phyloP scores from a whole-genome alignment of 2,113 vertebrate species.

The Pipa parva region DNA sequence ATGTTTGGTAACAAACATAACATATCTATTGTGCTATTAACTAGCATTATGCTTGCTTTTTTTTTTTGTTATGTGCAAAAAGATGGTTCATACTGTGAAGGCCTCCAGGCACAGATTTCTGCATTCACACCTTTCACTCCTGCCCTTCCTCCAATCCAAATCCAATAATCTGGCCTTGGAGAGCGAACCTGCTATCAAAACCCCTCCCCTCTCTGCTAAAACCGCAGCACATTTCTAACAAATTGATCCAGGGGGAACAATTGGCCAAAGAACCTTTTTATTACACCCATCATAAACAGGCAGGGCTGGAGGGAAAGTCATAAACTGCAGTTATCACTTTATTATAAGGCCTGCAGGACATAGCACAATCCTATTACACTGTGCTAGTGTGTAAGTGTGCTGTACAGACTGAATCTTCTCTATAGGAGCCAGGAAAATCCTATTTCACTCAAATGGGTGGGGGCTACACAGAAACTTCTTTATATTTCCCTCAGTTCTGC shows the following conservation, averaged over 20 bases:
- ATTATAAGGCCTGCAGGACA: constrained; percentile 42
- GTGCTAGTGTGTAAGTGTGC: constrained; percentile 16
- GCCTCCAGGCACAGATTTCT: constrained; percentile 15
- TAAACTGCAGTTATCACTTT: constrained; percentile 43
- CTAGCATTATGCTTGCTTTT: neutral
- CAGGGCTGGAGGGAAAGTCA: constrained; percentile 54
- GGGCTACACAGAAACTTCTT: neutral
- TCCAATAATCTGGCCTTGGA: constrained; percentile 12
- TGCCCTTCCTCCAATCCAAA: neutral
- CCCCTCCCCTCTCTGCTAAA: constrained; percentile 39
- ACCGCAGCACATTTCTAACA: constrained; percentile 52
- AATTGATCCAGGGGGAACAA: constrained; percentile 60
- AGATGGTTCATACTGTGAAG: neutral
- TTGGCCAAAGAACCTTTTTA: constrained; percentile 66
- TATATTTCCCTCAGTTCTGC: neutral
- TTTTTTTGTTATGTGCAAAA: neutral
- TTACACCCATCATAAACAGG: constrained; percentile 60
- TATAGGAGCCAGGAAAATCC: rapidly evolving
- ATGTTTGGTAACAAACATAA: neutral
- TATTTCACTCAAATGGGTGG: neutral
- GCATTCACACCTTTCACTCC: neutral
- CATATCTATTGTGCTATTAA: neutral
- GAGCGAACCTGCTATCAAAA: constrained; percentile 21
- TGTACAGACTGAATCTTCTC: neutral
- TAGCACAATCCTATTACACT: constrained; percentile 33